Conservation (phyloP, 2,113 vertebrate genomes). For the Eubucco bourcierii region DNA sequence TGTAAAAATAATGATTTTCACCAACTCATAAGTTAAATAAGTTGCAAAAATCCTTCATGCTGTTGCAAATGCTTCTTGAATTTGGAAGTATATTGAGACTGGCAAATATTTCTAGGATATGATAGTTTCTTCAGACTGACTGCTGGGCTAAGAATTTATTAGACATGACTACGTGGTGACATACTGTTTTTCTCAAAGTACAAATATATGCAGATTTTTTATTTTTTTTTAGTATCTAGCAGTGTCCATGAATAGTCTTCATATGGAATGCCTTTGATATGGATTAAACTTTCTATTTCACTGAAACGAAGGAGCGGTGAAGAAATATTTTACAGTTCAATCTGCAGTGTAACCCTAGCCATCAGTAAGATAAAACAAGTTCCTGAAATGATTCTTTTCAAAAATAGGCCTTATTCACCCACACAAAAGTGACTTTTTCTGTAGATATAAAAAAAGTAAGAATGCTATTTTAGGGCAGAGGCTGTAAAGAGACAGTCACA, state of each 20-base stretch:
- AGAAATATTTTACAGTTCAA: slow-evolving; percentile 26
- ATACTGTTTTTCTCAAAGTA: not conserved
- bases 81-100: not conserved
- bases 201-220: not conserved
- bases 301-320: not conserved
- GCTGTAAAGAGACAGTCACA: not conserved
- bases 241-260: slow-evolving; percentile 9
- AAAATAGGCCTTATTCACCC: not conserved
- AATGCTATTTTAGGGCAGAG: not conserved
- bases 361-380: slow-evolving; percentile 21
- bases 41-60: not conserved
- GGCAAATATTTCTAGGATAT: slow-evolving; percentile 2
- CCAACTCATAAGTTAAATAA: not conserved
- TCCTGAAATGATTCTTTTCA: slow-evolving; percentile 34
- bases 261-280: not conserved
- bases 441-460: not conserved
- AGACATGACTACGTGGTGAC: not conserved
- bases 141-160: slow-evolving; percentile 5
- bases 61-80: not conserved
- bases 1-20: not conserved
- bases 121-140: not conserved
- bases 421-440: not conserved
- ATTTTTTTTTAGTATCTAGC: not conserved
- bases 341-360: not conserved
- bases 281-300: not conserved